Base-by-base conservation (phyloP, 2,888 invertebrate species). In the Chrysolina americana region DNA sequence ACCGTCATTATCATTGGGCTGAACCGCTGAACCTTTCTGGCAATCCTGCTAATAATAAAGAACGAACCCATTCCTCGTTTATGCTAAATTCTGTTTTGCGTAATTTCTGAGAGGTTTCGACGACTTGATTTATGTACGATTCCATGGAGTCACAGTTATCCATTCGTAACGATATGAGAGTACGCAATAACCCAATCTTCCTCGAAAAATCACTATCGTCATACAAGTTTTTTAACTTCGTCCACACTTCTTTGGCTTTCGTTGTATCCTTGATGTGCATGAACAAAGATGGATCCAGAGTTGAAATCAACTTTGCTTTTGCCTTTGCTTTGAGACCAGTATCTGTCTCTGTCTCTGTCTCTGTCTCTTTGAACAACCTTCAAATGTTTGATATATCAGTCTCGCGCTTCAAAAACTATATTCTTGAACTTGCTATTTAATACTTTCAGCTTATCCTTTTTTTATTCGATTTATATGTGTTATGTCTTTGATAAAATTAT, bases 121-220 rank as follows among this genome's bases (percentile, higher is more conserved):
- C 65, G 10, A 83, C 65, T 41, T 82, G 83, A 65, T 78, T 85
- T 0, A 85, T 81, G 65, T 85, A 85, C 0, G 19, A 4, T 19
- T 75, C 77, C 82, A 82, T 81, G n/a, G 79, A 78, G 4, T 78
- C 75, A 69, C 76, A 78, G 53, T 78, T 80, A 23, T 83, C 81
- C 9, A 80, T 59, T 56, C 79, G 59, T 13, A 79, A 69, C n/a
- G 79, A 81, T 53, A 81, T 82, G 19, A 81, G 65, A 17, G 59
- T 76, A 28, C 79, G 73, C n/a, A 81, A 69, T 28, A 80, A 53
- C 28, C 76, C 63, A 15, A 80, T 76, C 68, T 76, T 79, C 53
- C 78, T 15, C 17, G 78, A 50, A 48, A 78, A 76, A 21, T 79
- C 79, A n/a, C 21, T 50, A 59, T 79, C 77, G 69, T 81, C 82